These are phyloP conservation scores for Rhagophthalmus giganteus DNA, from an alignment of 2,888 invertebrate species.

Conservation along the genomic window DNA sequence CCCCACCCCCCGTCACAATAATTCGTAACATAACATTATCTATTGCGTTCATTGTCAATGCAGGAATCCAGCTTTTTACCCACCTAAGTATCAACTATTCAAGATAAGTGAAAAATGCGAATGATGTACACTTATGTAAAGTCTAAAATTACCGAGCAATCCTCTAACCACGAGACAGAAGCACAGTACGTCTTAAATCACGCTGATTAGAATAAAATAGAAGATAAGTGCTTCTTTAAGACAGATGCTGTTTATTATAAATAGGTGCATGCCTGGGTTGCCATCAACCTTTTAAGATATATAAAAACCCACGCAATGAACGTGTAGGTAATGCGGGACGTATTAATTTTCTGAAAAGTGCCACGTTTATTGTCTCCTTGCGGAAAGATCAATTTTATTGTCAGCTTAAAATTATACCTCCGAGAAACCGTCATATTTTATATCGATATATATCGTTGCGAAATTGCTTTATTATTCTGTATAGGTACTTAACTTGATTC, in stretches of 20 bases:
- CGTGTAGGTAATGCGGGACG: neutral
- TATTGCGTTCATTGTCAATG: too few relatives aligned
- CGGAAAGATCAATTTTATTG: too few relatives aligned
- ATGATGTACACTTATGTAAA: neutral
- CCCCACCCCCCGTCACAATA: too few relatives aligned
- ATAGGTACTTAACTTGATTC: neutral
- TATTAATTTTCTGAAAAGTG: neutral
- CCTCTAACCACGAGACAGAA: neutral
- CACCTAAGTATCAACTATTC: too few relatives aligned
- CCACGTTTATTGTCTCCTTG: neutral
- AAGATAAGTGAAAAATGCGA: slow-evolving; percentile 1
- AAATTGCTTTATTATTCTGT: too few relatives aligned
- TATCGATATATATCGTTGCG: neutral
- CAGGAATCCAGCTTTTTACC: too few relatives aligned
- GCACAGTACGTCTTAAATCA: slow-evolving; percentile 11
- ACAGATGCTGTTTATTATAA: slow-evolving; percentile 13
- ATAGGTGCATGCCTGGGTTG: neutral
- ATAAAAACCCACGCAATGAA: neutral
- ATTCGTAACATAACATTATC: too few relatives aligned
- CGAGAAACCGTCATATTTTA: neutral
- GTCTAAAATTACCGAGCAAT: neutral
- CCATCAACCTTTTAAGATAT: neutral
- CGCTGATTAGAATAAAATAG: slow-evolving; percentile 12
- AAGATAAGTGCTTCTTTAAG: slow-evolving; percentile 11
- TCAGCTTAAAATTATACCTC: too few relatives aligned